Base-by-base conservation (phyloP, 2,888 invertebrate species). In the Zootermopsis nevadensis region DNA sequence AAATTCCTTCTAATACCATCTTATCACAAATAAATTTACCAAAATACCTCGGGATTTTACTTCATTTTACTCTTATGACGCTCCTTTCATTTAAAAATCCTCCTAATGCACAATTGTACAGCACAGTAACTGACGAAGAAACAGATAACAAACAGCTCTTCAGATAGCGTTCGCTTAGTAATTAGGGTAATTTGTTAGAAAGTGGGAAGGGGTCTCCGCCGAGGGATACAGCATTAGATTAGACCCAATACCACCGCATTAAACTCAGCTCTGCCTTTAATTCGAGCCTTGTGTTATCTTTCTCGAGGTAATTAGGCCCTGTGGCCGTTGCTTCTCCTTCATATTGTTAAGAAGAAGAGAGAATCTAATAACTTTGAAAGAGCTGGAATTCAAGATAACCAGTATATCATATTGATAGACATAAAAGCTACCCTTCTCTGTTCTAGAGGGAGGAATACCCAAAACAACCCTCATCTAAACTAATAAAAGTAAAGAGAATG, bases 111-210 rank as follows among this genome's bases (percentile, higher is more conserved):
- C 69, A 69, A 67, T 69, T 69, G 22, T 12, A 30, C 27, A 15
- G 22, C 6, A 2, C 7, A 12, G 10, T 31, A 69, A 69, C 33
- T 31, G 69, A 69, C 30, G 33, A 31, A 69, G 33, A 12, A 69
- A 19, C 6, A 33, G 33, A 30, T 30, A 69, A 69, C 6, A 66
- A 7, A 66, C n/a, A 27, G 66, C 1, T 22, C 33, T 12, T 69
- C 31, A 69, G 33, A 22, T 69, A 69, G 33, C 10, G 69, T 19
- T 31, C 22, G 15, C 69, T 33, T 22, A 15, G 69, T 69, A 69
- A 69, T 31, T 33, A 69, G 69, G 69, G 69, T 69, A 33, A 69
- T 69, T 69, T 31, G 69, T 69, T 69, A 69, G 33, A 19, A 69
- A 33, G 69, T 69, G 22, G 6, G 15, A 24, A 33, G 33, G 6